Conservation (phyloP, 64 coral and sea anemone genomes). For the Stylophora pistillata region DNA sequence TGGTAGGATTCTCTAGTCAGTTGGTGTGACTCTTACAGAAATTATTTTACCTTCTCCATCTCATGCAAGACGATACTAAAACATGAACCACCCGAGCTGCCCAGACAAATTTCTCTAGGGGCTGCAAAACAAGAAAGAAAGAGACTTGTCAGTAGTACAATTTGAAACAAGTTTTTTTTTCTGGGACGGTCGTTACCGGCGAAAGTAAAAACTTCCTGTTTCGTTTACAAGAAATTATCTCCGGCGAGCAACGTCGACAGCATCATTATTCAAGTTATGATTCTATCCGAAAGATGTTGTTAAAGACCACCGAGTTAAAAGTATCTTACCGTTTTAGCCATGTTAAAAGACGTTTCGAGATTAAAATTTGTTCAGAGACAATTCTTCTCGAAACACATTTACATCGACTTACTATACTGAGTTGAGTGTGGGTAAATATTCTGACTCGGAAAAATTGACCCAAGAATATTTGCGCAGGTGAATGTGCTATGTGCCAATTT, state of each 20-base stretch:
- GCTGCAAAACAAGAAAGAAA: constrained; percentile 31
- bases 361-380: constrained; percentile 5
- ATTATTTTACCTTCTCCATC: constrained; percentile 83
- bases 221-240: not conserved
- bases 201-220: not conserved
- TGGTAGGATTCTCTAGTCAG: not conserved
- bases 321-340: not conserved
- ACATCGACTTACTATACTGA: not conserved
- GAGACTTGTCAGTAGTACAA: not conserved
- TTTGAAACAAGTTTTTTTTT: not conserved
- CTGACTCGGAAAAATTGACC: not conserved
- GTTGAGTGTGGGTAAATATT: constrained; percentile 21
- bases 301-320: too few relatives aligned
- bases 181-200: not conserved
- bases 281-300: too few relatives aligned
- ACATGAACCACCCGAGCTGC: constrained; percentile 70
- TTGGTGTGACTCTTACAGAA: not conserved
- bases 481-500: not conserved
- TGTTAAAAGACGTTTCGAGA: not conserved
- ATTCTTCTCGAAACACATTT: constrained; percentile 9
- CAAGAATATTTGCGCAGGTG: constrained; percentile 33
- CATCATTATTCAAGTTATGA: not conserved
- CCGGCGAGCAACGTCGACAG: not conserved
- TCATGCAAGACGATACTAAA: constrained; percentile 79
- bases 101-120: constrained; percentile 70